Conservation (phyloP, 2,797 vertebrate genomes). For the Scolopax rusticola region DNA sequence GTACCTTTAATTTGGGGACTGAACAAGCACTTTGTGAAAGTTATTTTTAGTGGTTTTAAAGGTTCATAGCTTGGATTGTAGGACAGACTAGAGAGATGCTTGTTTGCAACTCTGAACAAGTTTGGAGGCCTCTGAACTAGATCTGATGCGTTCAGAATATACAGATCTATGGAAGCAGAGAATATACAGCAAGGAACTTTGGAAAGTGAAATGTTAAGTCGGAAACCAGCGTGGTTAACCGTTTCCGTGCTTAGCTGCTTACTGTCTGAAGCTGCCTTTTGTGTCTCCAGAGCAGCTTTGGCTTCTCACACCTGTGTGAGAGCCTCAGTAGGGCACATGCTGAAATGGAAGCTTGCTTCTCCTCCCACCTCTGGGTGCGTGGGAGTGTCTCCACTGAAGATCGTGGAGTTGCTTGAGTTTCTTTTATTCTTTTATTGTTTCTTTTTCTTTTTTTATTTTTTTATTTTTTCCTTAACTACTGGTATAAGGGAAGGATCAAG, state of each 20-base stretch:
- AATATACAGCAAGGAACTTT: background rate
- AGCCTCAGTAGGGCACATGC: background rate
- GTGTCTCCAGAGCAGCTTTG: background rate
- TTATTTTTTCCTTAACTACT: fast-evolving
- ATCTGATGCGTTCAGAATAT: background rate
- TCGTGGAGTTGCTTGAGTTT: background rate
- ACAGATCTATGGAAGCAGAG: background rate
- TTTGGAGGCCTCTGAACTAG: background rate
- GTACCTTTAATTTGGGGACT: background rate
- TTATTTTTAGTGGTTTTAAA: background rate
- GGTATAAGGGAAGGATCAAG: background rate
- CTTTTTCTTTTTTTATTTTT: fast-evolving
- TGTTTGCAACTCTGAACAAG: background rate
- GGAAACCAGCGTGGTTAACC: conserved; percentile 60
- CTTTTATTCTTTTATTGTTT: background rate
- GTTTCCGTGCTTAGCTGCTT: conserved; percentile 20
- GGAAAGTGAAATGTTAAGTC: conserved; percentile 16
- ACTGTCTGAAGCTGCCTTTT: background rate
- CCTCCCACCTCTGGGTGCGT: background rate
- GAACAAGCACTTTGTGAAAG: background rate
- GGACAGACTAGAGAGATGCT: background rate
- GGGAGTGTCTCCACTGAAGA: background rate
- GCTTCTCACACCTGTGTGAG: background rate
- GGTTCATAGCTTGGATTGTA: background rate
- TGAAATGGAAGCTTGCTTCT: background rate